Conservation (phyloP, 2,113 vertebrate species). For the Leucoraja erinaceus region DNA sequence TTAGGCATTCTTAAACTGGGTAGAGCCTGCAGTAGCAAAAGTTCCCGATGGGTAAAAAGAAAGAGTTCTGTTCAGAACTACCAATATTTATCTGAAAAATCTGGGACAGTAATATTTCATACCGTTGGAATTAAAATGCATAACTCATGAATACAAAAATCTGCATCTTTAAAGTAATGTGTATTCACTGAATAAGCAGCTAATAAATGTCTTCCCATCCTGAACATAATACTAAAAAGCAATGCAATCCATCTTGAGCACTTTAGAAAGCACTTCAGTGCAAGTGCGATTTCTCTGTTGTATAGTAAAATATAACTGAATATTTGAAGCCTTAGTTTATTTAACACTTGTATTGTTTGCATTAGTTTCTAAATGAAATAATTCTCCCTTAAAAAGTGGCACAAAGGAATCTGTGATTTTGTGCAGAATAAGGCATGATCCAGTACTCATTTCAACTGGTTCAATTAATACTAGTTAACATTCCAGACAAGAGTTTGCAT, state of each 20-base stretch:
- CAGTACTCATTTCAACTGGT: neutral
- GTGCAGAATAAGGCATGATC: neutral
- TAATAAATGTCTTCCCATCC: neutral
- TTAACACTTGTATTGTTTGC: neutral
- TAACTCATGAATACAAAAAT: neutral
- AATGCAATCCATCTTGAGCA: neutral
- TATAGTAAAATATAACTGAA: neutral
- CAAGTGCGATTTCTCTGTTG: neutral
- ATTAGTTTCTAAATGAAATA: neutral
- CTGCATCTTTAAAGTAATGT: neutral
- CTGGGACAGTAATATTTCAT: neutral
- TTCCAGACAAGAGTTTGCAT: neutral
- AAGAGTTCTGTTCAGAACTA: too few species aligned
- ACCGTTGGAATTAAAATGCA: neutral
- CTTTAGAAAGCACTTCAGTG: neutral
- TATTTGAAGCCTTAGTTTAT: neutral
- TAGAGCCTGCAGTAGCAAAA: too few species aligned
- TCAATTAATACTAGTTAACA: neutral
- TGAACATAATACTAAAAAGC: neutral
- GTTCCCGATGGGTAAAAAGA: too few species aligned
- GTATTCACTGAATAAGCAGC: neutral
- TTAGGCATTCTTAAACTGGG: too few species aligned
- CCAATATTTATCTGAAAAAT: too few species aligned
- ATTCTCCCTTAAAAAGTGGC: neutral
- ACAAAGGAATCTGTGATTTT: neutral